Percentiles rank a stretch among this genome's conserved stretches.
Evolutionary conservation across 2,113 vertebrate species (phyloP).

Genomic region (Alaudala cheleensis): DNA sequence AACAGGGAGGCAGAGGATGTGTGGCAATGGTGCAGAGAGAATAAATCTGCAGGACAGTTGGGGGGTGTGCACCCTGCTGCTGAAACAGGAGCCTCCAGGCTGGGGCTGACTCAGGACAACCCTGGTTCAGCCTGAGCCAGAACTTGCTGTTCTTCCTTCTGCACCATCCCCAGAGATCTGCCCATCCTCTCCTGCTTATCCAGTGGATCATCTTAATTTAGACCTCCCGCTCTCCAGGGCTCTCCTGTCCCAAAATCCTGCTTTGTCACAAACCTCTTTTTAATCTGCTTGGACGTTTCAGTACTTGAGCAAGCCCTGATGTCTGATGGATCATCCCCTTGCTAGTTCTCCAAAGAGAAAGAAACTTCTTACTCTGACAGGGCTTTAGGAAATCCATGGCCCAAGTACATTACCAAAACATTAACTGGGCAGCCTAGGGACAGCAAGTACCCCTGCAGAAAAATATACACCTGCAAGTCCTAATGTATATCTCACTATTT

Average conservation of each 20-base stretch:
- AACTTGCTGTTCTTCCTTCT: not conserved
- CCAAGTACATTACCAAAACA: not conserved
- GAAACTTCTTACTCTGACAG: not conserved
- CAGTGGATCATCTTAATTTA: not conserved
- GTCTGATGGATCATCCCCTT: not conserved
- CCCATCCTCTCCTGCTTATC: not conserved
- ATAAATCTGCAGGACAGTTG: not conserved
- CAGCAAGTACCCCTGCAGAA: not conserved
- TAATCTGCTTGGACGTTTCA: not conserved
- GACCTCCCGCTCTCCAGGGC: not conserved
- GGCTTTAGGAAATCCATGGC: not conserved
- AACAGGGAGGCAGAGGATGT: not conserved
- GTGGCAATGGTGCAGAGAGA: accelerated
- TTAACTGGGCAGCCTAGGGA: not conserved
- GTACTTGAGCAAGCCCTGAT: not conserved
- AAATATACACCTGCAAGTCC: not conserved
- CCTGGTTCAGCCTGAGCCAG: not conserved
- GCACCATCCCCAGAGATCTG: not conserved
- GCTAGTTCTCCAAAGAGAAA: not conserved
- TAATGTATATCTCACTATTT: not conserved
- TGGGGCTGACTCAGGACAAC: not conserved
- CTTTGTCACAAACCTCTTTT: not conserved
- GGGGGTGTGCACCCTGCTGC: not conserved
- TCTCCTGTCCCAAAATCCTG: not conserved
- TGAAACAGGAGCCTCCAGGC: not conserved